Conservation (phyloP, 2,113 vertebrate genomes). For the Cardinalis cardinalis region DNA sequence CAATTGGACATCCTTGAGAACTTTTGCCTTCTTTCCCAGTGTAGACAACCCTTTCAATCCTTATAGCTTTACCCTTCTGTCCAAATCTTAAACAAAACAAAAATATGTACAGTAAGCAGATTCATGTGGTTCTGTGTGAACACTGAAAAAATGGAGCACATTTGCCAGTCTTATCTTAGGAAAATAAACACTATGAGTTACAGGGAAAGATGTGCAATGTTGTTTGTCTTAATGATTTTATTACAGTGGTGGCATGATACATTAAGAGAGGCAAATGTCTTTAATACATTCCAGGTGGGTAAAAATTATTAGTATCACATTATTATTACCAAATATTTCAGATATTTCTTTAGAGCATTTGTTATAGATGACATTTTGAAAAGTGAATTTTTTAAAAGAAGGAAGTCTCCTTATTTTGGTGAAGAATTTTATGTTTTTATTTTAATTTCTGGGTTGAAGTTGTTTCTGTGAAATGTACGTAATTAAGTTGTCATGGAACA, state of each 20-base stretch:
- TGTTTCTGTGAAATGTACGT: conserved; percentile 2
- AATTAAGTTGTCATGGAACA: conserved; percentile 1
- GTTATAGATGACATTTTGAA: conserved; percentile 2
- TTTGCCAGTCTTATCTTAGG: conserved; percentile 21
- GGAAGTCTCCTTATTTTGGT: neutral
- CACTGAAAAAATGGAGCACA: conserved; percentile 12
- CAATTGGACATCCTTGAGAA: conserved; percentile 96
- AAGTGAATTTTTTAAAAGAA: neutral
- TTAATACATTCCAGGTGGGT: neutral
- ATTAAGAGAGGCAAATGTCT: conserved; percentile 12
- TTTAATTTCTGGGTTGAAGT: neutral
- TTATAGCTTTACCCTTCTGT: conserved; percentile 87
- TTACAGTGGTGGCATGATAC: neutral
- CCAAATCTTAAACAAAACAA: conserved; percentile 83
- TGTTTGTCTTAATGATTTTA: conserved; percentile 16
- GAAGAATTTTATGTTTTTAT: conserved; percentile 2
- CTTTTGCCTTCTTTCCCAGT: conserved; percentile 99
- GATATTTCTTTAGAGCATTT: neutral
- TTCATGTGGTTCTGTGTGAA: neutral
- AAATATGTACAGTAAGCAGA: conserved; percentile 40
- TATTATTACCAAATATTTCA: conserved; percentile 19
- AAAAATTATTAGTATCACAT: neutral
- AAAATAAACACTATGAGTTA: conserved; percentile 31
- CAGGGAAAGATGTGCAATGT: neutral
- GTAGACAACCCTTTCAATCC: conserved; percentile 95